Base-by-base conservation (phyloP, 2,888 invertebrate genomes). In the Chrysina gloriosa region DNA sequence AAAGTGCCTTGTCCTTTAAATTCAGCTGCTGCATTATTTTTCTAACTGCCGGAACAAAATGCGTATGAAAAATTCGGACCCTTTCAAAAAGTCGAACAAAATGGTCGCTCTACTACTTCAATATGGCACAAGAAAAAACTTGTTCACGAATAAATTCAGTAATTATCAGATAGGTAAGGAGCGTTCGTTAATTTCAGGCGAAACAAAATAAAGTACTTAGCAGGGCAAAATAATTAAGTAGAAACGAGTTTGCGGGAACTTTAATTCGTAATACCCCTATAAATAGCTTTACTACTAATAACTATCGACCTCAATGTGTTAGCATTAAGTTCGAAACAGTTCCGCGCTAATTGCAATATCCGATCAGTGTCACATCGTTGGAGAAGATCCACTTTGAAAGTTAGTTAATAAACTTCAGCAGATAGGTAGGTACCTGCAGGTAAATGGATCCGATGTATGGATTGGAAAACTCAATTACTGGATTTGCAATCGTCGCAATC, bases 351-450 rank as follows among this genome's bases (percentile, higher is more conserved):
- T 58, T 58, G 58, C 58, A 58, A 42, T 58, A 58, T 58, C 58
- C 58, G 58, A 58, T 58, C 58, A 58, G 27, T 58, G 58, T 58
- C 58, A 58, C 58, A 23, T 58, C 42, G 58, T 27, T 16, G 58
- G 39, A 14, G 42, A 42, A 25, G 39, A 58, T 58, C 58, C 58
- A 58, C 58, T 58, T 58, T 42, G 42, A 25, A 58, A 58, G 39
- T 58, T 58, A 39, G 25, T 42, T 25, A 58, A 58, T 58, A 58
- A 58, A 58, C 39, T 58, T 58, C 25, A 27, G 5, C 34, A 56
- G n/a, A n/a, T n/a, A n/a, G n/a, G n/a, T n/a, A n/a, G 54, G 21
- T 42, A 58, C 25, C 58, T 58, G 39, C 39, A 58, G 42, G 42
- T 27, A 58, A 58, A 58, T 58, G 42, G 58, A 58, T 58, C 27